Percentiles rank a stretch among this genome's conserved stretches.
Conservation (phyloP, 2,797 vertebrate genomes). For the Centropyge bicolor region DNA sequence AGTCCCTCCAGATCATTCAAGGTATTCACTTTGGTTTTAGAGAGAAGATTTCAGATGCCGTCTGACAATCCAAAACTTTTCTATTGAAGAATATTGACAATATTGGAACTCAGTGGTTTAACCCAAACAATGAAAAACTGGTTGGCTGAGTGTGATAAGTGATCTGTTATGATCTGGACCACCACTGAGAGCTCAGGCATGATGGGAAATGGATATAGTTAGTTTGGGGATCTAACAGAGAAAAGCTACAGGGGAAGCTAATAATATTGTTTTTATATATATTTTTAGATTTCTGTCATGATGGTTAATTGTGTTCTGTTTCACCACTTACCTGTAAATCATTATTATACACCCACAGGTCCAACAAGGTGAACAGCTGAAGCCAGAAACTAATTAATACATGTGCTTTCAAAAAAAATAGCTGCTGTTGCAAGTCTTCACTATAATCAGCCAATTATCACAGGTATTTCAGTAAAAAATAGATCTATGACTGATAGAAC, state of each 20-base stretch:
- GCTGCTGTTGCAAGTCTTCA: background rate
- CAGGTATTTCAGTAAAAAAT: background rate
- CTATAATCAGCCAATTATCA: slow-evolving; percentile 18
- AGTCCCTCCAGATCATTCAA: no score
- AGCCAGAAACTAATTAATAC: slow-evolving; percentile 6
- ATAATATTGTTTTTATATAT: background rate
- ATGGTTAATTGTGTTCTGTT: slow-evolving; percentile 7
- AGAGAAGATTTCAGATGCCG: no score
- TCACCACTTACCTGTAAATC: background rate
- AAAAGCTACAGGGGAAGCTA: background rate
- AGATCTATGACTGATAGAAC: background rate
- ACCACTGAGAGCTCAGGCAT: background rate
- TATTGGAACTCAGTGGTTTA: background rate
- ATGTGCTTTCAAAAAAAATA: background rate
- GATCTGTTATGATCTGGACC: background rate
- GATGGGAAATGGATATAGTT: background rate
- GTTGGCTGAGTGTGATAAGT: no score
- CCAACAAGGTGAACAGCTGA: background rate
- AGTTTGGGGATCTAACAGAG: background rate
- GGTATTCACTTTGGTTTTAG: no score
- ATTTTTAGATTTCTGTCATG: background rate
- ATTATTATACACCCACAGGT: background rate
- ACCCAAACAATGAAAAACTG: background rate
- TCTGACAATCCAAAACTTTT: background rate
- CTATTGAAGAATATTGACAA: background rate